Evolutionary conservation across 2,797 vertebrate species (phyloP), one percentile per base, ranked within the genome.

Genomic region (Arrhamphus sclerolepis): DNA sequence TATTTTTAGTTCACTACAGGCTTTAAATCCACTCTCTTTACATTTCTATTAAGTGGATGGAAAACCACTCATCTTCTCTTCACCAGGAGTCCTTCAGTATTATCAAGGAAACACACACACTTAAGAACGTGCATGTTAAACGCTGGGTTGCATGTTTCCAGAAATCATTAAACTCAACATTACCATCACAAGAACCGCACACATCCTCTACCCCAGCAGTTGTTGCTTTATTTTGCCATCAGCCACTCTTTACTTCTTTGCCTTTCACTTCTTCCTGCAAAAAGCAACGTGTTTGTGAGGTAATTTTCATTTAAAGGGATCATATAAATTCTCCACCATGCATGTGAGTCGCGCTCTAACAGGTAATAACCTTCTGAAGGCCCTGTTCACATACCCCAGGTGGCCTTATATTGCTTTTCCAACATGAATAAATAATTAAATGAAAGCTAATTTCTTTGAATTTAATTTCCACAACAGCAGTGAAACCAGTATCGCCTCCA

Each of bases 391-490:
- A 76, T 63, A 56, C 81, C 87, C 82, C 86, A 87, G 89, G 84
- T 90, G 85, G 81, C 84, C 82, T 71, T 69, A 68, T 71, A 79
- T 75, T 4, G 81, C 83, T 81, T 83, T 43, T 67, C 82, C 62
- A 60, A 88, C 89, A 89, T 86, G 84, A 89, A 90, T 84, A 89
- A 89, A 90, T 91, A 89, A 91, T 92, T 89, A 85, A 89, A 91
- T 85, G 63, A 91, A 90, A 91, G 90, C 85, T 66, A 86, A 83
- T 91, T 87, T 86, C 66, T 87, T 81, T 87, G 80, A 78, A 84
- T 87, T 89, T 90, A 68, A 86, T 89, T 90, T 88, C 73, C 77
- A 68, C 68, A 85, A 82, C 85, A 80, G 85, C n/a, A n/a, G 82
- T 82, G 80, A 89, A 90, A 90, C 83, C 75, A 88, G 89, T 91